Percentiles rank a stretch among this genome's conserved stretches.
phyloP scores from a whole-genome alignment of 1,140 invertebrate genomes.

The Penaeus japonicus region DNA sequence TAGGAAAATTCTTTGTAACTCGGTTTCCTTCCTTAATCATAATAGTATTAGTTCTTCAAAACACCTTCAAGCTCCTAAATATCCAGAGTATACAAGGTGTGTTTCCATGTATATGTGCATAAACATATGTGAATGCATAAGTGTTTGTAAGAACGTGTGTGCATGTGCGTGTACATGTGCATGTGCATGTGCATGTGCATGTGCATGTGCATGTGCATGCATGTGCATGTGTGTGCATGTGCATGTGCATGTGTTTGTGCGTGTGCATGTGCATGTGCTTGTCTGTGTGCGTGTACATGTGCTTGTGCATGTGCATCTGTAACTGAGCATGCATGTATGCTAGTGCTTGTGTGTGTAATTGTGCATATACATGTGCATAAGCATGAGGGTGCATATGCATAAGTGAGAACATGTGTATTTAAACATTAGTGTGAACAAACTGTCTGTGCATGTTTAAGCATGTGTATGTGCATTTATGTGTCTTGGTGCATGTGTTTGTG shows the following conservation, averaged over 20 bases:
- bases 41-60: no score
- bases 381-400: background rate
- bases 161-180: background rate
- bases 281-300: no score
- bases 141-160: background rate
- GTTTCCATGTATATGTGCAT: background rate
- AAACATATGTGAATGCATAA: background rate
- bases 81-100: no score
- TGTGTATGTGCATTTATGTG: background rate
- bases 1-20: no score
- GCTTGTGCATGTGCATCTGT: no score
- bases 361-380: background rate
- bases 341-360: no score
- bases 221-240: background rate
- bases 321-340: no score
- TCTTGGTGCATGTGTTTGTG: background rate
- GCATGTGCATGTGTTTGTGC: no score
- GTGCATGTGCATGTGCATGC: background rate
- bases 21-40: no score
- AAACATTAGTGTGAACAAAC: background rate
- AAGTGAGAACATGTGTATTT: background rate
- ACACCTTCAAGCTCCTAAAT: no score
- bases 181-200: background rate
- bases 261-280: no score
- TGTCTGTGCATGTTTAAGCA: background rate